Conservation (phyloP, 2,797 vertebrate species). For the Lagodon rhomboides region DNA sequence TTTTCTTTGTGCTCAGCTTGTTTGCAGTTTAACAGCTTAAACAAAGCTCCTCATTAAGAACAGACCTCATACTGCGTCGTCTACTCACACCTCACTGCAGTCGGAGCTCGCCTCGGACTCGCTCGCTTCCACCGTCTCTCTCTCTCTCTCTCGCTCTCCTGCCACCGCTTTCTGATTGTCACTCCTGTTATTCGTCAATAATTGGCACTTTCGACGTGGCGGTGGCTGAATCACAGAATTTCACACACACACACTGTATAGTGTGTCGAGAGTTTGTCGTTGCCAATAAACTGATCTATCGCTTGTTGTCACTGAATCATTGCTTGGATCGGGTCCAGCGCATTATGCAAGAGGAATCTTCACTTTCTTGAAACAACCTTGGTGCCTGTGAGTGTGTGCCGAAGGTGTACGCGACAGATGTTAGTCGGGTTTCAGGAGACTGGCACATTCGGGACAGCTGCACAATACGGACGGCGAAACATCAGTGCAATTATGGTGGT, state of each 20-base stretch:
- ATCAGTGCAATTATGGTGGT: slow-evolving; percentile 24
- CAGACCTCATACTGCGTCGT: slow-evolving; percentile 68
- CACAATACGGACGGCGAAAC: slow-evolving; percentile 19
- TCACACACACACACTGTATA: slow-evolving; percentile 15
- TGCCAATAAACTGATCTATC: slow-evolving; percentile 53
- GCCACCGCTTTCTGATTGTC: slow-evolving; percentile 54
- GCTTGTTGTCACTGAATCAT: slow-evolving; percentile 53
- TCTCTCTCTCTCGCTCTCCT: slow-evolving; percentile 24
- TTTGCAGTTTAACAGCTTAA: slow-evolving; percentile 69
- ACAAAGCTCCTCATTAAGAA: slow-evolving; percentile 75
- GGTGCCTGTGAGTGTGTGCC: slow-evolving; percentile 3
- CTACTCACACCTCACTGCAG: slow-evolving; percentile 68
- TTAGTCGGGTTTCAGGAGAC: background rate
- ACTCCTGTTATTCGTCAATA: slow-evolving; percentile 66
- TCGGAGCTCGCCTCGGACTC: slow-evolving; percentile 35
- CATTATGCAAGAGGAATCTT: slow-evolving; percentile 43
- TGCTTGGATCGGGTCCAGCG: slow-evolving; percentile 48
- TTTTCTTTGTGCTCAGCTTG: slow-evolving; percentile 58
- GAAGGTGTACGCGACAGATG: slow-evolving; percentile 30
- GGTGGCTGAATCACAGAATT: slow-evolving; percentile 42
- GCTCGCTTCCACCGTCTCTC: slow-evolving; percentile 1
- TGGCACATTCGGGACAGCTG: background rate
- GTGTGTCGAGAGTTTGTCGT: slow-evolving; percentile 42
- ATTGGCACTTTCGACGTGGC: slow-evolving; percentile 52
- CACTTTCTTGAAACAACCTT: slow-evolving; percentile 43